Percentiles rank a stretch among this genome's conserved stretches.
Conservation (phyloP, 2,113 vertebrate species). For the Plestiodon gilberti region DNA sequence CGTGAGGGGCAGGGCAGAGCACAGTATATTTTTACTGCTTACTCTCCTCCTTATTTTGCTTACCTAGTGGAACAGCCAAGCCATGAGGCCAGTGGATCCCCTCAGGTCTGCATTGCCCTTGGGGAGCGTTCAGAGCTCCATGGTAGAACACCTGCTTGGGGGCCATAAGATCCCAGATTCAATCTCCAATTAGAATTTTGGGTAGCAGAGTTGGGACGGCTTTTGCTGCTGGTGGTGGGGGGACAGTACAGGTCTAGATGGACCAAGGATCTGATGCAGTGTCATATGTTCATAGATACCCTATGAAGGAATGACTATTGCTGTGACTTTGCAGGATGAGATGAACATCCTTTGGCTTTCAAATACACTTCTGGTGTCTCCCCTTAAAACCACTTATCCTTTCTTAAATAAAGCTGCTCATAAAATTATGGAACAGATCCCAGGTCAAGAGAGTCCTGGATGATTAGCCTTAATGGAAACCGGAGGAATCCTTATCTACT, state of each 20-base stretch:
- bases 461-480: slow-evolving; percentile 46
- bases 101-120: neutral
- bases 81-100: too few relatives aligned
- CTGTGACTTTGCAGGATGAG: slow-evolving; percentile 21
- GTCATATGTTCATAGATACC: neutral
- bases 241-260: neutral
- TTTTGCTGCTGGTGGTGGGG: neutral
- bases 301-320: slow-evolving; percentile 40
- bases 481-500: rapidly evolving
- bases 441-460: neutral
- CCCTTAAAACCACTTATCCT: neutral
- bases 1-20: neutral
- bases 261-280: neutral
- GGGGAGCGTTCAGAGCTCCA: neutral
- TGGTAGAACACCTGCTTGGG: neutral
- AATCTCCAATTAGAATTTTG: too few relatives aligned
- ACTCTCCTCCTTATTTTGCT: neutral
- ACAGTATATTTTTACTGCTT: neutral
- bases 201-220: neutral
- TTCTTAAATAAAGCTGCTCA: too few relatives aligned
- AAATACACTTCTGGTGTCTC: slow-evolving; percentile 30
- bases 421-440: neutral
- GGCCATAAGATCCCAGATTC: neutral
- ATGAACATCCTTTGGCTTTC: slow-evolving; percentile 35
- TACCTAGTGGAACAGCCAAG: neutral